Base-by-base conservation (phyloP, 35 echinoderm and acorn worm species). In the Acanthaster planci region DNA sequence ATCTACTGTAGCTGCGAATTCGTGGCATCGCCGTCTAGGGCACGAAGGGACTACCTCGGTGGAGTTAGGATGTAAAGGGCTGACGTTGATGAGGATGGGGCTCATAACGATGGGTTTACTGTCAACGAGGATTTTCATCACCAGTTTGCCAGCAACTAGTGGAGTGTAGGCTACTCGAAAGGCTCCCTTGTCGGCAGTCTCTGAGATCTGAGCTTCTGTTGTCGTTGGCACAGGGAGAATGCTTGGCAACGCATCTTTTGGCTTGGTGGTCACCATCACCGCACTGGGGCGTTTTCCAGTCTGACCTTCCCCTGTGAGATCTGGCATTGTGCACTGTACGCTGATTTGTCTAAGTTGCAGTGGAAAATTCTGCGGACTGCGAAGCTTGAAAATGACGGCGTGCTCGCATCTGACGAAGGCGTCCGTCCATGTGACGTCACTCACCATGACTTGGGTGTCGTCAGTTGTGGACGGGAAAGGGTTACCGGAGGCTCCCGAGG, bases 91-190 rank as follows among this genome's bases (percentile, higher is more conserved):
- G 64, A 72, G 2, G 34, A 72, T 31, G 0, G 64, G 64, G 2
- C 30, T 2, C 1, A 31, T 29, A 14, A 3, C 10, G 34, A 72
- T 29, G 26, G 64, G 64, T 29, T 23, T 35, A 26, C 26, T 26
- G 29, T 72, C 64, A 27, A 72, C 26, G 64, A 72, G 34, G 23
- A 72, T 72, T 34, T 19, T 31, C 64, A 72, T 29, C 2, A 0
- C 14, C 64, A 72, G 64, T 26, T 34, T 2, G 18, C 64, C 64
- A 26, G 64, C 64, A 27, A 2, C 7, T 12, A 26, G 26, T 14
- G 64, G 64, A 26, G 64, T 72, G 64, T 31, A 72, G 26, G n/a
- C 64, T 14, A 72, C 64, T 12, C 64, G 64, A 26, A 72, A 72
- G 14, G 64, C 30, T 72, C 30, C 64, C 30, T 72, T 34, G 14